Percentiles rank a stretch among this genome's conserved stretches.
Evolutionary conservation across 2,888 invertebrate species (phyloP).

Genomic region (Shargacucullia verbasci): DNA sequence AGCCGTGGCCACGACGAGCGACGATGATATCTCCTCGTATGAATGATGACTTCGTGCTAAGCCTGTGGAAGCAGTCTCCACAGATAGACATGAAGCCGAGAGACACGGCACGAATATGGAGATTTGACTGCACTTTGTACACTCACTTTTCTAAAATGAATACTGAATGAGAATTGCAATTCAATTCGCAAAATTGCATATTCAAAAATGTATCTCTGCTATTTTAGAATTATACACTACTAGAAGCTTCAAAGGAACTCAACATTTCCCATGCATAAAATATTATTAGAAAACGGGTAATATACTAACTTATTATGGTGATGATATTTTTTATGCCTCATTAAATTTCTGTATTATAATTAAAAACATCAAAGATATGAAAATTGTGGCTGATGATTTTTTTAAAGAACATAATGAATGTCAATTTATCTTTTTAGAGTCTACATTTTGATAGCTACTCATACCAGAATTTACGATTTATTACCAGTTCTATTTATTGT

Average conservation of each 20-base stretch:
- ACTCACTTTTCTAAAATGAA: slow-evolving; percentile 55
- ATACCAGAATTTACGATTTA: slow-evolving; percentile 27
- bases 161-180: slow-evolving; percentile 52
- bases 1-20: slow-evolving; percentile 83
- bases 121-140: slow-evolving; percentile 63
- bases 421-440: slow-evolving; percentile 45
- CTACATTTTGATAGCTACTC: slow-evolving; percentile 15
- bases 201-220: slow-evolving; percentile 38
- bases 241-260: slow-evolving; percentile 4
- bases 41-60: slow-evolving; percentile 89
- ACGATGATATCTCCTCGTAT: slow-evolving; percentile 88
- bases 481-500: slow-evolving; percentile 46
- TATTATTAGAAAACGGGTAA: slow-evolving; percentile 17
- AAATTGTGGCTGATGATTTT: slow-evolving; percentile 35
- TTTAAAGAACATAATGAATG: slow-evolving; percentile 30
- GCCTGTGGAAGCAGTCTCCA: slow-evolving; percentile 81
- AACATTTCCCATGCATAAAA: slow-evolving; percentile 13
- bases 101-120: slow-evolving; percentile 86
- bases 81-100: slow-evolving; percentile 76
- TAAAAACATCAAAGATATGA: slow-evolving; percentile 45
- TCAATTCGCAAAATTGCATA: slow-evolving; percentile 44
- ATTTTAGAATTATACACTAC: slow-evolving; percentile 24
- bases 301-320: slow-evolving; percentile 10
- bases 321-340: slow-evolving; percentile 33
- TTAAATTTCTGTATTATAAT: slow-evolving; percentile 41